A percentile compares a stretch with the other conserved stretches of the same genome.
These are phyloP conservation scores for Bursaphelenchus okinawaensis DNA, from an alignment of 2,888 invertebrate genomes.

Conservation along the genomic window DNA sequence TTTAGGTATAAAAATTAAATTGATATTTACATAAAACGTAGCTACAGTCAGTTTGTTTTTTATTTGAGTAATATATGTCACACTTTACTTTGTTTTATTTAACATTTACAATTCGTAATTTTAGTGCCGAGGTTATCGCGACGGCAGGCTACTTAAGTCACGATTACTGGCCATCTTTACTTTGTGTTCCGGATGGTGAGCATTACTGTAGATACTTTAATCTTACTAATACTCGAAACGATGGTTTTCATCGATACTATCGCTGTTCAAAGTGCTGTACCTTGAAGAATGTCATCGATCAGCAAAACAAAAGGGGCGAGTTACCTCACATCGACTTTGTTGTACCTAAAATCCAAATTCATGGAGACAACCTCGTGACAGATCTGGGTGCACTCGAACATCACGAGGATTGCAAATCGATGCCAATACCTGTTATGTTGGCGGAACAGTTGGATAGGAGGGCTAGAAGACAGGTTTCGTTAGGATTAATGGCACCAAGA, in stretches of 20 bases:
- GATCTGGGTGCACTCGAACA: slow-evolving; percentile 1
- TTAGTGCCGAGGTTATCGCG: not conserved
- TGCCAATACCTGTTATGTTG: slow-evolving; percentile 14
- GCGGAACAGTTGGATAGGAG: slow-evolving; percentile 13
- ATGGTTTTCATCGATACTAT: slow-evolving; percentile 11
- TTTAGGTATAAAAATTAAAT: no score
- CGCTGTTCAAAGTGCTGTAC: slow-evolving; percentile 18
- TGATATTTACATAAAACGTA: no score
- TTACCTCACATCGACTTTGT: slow-evolving; percentile 4
- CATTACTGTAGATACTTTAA: slow-evolving; percentile 8
- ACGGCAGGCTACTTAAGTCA: slow-evolving; percentile 12
- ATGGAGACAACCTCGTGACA: not conserved
- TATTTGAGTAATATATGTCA: no score
- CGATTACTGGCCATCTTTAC: slow-evolving; percentile 12
- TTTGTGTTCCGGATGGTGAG: slow-evolving; percentile 9
- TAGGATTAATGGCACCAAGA: slow-evolving; percentile 13
- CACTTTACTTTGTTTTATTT: no score
- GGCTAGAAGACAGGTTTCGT: slow-evolving; percentile 7
- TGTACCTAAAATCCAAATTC: slow-evolving; percentile 12
- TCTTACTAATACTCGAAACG: slow-evolving; percentile 12
- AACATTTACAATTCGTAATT: not conserved
- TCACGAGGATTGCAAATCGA: slow-evolving; percentile 4
- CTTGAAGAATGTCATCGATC: slow-evolving; percentile 5
- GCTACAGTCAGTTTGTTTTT: no score
- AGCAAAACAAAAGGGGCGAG: not conserved